A percentile compares a stretch with the other conserved stretches of the same genome.
Evolutionary conservation across 1,140 invertebrate genomes (phyloP).

Genomic region (Meloidogyne hapla): DNA sequence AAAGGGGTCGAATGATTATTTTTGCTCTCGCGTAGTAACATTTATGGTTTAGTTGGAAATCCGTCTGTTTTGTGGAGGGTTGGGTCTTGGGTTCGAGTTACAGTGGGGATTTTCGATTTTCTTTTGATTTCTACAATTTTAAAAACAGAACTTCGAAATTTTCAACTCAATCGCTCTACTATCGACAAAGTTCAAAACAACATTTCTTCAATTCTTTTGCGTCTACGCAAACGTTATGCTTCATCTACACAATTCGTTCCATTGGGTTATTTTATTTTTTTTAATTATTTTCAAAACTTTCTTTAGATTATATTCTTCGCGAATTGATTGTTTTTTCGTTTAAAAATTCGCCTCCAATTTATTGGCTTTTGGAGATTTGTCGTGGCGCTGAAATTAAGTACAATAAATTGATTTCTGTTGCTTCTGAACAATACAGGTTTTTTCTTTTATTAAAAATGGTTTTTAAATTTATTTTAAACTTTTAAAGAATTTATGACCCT

Average conservation of each 20-base stretch:
- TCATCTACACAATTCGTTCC: constrained; percentile 40
- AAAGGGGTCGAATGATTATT: too few relatives aligned
- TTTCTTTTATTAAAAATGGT: neutral
- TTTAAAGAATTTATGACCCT: constrained; percentile 31
- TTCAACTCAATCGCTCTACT: constrained; percentile 2
- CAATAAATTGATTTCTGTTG: constrained; percentile 21
- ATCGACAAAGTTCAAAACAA: constrained; percentile 6
- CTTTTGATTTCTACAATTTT: too few relatives aligned
- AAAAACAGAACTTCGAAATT: constrained; percentile 25
- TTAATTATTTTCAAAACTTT: neutral
- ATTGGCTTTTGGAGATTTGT: constrained; percentile 39
- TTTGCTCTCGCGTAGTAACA: too few relatives aligned
- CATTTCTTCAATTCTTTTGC: constrained; percentile 25
- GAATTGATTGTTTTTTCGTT: constrained; percentile 35
- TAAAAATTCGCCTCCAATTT: constrained; percentile 16
- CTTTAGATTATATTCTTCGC: constrained; percentile 40
- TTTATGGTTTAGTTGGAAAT: too few relatives aligned
- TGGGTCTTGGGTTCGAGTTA: too few relatives aligned
- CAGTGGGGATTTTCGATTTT: too few relatives aligned
- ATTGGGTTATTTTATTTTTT: constrained; percentile 25
- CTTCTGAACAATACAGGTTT: constrained; percentile 37
- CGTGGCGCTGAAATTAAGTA: constrained; percentile 30
- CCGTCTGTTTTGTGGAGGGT: too few relatives aligned
- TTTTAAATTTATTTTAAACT: neutral
- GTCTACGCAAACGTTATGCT: constrained; percentile 29